Conservation (phyloP, 2,113 vertebrate genomes). For the Aythya baeri region DNA sequence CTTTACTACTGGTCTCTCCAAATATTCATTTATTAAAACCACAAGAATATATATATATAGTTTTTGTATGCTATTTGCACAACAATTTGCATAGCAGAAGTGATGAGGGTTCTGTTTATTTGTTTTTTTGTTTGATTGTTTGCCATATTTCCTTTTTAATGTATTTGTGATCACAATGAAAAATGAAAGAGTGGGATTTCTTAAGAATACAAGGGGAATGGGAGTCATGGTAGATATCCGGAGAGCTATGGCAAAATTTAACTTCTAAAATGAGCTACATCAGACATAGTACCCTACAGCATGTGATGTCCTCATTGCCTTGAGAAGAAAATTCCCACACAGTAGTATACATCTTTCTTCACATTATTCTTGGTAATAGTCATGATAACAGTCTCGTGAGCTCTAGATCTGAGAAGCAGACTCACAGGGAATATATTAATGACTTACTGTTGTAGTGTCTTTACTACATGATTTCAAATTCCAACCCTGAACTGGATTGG, state of each 20-base stretch:
- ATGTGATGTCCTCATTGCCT: not conserved
- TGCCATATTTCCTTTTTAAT: not conserved
- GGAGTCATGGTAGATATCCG: not conserved
- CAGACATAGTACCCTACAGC: not conserved
- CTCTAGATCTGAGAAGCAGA: not conserved
- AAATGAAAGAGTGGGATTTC: not conserved
- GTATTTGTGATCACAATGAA: not conserved
- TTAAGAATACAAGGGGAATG: not conserved
- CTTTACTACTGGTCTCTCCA: not conserved
- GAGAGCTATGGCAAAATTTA: not conserved
- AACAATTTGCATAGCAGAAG: not conserved
- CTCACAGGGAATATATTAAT: not conserved
- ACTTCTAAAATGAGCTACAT: not conserved
- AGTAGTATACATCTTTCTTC: not conserved
- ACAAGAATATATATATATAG: not conserved
- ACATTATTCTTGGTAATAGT: not conserved
- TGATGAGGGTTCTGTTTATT: not conserved
- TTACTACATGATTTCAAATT: not conserved
- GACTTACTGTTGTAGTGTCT: not conserved
- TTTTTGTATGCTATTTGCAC: not conserved
- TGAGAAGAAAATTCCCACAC: not conserved
- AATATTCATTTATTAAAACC: not conserved
- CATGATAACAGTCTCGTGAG: not conserved
- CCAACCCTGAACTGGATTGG: not conserved
- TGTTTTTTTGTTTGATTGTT: not conserved